A percentile compares a stretch with the other conserved stretches of the same genome.
Conservation (phyloP, 1,140 invertebrate species). For the Heliconius hewitsoni region DNA sequence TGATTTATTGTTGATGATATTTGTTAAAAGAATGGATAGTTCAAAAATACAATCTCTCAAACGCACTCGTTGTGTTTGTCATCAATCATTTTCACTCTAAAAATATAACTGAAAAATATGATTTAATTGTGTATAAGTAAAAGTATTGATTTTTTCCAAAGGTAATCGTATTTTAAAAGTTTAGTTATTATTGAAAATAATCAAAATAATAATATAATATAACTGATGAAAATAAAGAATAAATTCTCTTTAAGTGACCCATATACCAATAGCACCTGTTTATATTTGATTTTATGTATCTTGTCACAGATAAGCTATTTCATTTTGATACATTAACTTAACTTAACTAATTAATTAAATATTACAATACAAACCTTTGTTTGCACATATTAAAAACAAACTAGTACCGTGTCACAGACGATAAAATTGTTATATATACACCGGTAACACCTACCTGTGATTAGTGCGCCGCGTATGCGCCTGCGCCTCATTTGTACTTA, state of each 20-base stretch:
- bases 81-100: background rate
- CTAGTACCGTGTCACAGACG: slow-evolving; percentile 46
- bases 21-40: background rate
- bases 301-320: background rate
- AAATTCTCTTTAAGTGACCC: background rate
- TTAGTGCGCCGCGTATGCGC: slow-evolving; percentile 60
- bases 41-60: background rate
- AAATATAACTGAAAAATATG: background rate
- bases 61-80: background rate
- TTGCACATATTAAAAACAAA: slow-evolving; percentile 54
- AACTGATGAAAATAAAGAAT: no score
- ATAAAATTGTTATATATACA: slow-evolving; percentile 74
- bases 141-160: background rate
- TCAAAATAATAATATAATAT: background rate
- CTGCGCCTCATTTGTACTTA: slow-evolving; percentile 43
- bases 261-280: background rate
- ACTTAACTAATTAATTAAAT: slow-evolving; percentile 33
- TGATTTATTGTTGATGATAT: background rate
- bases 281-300: background rate
- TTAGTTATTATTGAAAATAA: background rate
- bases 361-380: slow-evolving; percentile 45
- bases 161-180: background rate
- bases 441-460: slow-evolving; percentile 51
- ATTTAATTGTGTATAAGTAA: background rate
- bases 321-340: background rate